phyloP scores from a whole-genome alignment of 1,140 invertebrate genomes.

The Micrasema minimum region DNA sequence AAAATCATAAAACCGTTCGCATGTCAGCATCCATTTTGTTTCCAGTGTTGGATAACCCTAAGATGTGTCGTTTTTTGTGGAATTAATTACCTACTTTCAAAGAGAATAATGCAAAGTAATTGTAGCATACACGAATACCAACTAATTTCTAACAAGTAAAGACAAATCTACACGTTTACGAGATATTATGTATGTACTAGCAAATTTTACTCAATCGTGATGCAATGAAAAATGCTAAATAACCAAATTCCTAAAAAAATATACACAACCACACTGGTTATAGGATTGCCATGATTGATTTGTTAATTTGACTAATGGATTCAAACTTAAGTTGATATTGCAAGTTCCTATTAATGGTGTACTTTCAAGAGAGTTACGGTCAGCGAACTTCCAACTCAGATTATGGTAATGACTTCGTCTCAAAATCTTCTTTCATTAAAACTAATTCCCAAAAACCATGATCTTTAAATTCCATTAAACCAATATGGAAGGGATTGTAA shows the following conservation, averaged over 20 bases:
- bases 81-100: constrained; percentile 12
- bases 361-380: too few species aligned
- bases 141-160: neutral
- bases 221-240: too few species aligned
- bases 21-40: constrained; percentile 4
- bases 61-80: constrained; percentile 10
- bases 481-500: too few species aligned
- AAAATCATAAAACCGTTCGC: constrained; percentile 1
- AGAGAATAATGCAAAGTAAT: constrained; percentile 3
- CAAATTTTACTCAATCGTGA: too few species aligned
- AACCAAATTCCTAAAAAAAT: too few species aligned
- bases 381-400: constrained; percentile 20
- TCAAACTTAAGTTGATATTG: too few species aligned
- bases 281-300: too few species aligned
- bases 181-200: too few species aligned
- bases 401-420: constrained; percentile 28
- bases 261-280: too few species aligned
- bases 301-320: too few species aligned
- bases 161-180: neutral
- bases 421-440: constrained; percentile 11
- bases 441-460: neutral
- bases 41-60: constrained; percentile 13
- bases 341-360: too few species aligned
- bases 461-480: too few species aligned
- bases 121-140: constrained; percentile 13